Percentiles rank a stretch among this genome's conserved stretches.
Evolutionary conservation across 2,797 vertebrate species (phyloP).

Genomic region (Sebastes wilsoni): DNA sequence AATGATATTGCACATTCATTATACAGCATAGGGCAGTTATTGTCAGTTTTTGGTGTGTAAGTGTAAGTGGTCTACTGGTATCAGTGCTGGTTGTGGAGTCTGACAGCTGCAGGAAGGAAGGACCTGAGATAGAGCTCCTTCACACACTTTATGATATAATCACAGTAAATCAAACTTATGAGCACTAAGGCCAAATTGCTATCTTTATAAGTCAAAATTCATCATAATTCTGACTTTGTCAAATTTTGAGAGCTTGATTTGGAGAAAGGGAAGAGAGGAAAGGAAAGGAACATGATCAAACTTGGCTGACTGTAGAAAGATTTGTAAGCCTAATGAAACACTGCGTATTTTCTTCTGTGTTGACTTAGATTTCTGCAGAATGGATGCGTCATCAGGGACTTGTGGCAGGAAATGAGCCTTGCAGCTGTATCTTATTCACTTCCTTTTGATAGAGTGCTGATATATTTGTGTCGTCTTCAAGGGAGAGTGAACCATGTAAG

Average conservation of each 20-base stretch:
- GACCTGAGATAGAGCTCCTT: not conserved
- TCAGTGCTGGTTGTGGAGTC: too few species aligned
- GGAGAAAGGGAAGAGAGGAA: not conserved
- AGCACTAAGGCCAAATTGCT: not conserved
- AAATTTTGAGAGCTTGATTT: not conserved
- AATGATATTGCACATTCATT: too few species aligned
- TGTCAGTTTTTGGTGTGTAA: not conserved
- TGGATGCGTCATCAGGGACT: constrained; percentile 5
- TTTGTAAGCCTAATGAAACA: not conserved
- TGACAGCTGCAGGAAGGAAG: not conserved
- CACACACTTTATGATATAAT: not conserved
- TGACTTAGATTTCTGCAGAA: not conserved
- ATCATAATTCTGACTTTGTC: not conserved
- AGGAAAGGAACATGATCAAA: not conserved
- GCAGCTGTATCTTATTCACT: not conserved
- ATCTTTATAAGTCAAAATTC: not conserved
- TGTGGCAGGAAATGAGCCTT: constrained; percentile 1
- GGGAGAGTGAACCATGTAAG: not conserved
- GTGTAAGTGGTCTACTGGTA: too few species aligned
- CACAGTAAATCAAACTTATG: not conserved
- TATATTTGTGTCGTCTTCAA: not conserved
- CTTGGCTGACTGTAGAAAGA: not conserved
- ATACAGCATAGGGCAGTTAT: too few species aligned
- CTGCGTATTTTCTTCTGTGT: not conserved
- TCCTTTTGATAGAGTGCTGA: not conserved